Evolutionary conservation across 2,888 invertebrate species (phyloP).

Genomic region (Empis livida): DNA sequence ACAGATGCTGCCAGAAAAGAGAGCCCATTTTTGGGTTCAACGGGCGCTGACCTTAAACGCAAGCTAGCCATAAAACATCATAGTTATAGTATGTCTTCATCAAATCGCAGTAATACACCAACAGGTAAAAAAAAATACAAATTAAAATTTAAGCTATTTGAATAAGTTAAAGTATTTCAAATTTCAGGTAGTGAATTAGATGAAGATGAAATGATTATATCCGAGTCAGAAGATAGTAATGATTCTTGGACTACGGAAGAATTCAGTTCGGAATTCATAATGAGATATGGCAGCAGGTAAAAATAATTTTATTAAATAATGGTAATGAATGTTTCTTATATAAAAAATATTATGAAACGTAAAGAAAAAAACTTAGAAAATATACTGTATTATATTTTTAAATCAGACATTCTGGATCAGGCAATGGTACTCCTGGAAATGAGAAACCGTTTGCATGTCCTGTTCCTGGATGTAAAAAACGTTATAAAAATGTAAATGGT

Average conservation of each 20-base stretch:
- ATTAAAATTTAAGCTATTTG: no score
- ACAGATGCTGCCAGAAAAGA: constrained; percentile 57
- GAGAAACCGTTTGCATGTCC: constrained; percentile 78
- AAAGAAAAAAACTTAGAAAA: background rate
- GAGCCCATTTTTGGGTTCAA: constrained; percentile 26
- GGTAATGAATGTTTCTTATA: background rate
- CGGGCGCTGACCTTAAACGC: constrained; percentile 34
- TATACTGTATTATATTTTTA: background rate
- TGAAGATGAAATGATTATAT: constrained; percentile 53
- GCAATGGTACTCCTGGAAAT: constrained; percentile 37
- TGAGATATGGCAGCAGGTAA: constrained; percentile 57
- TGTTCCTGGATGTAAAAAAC: constrained; percentile 74
- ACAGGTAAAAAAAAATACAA: no score
- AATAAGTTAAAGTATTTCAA: background rate
- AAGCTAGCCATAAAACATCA: constrained; percentile 40
- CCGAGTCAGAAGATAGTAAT: constrained; percentile 68
- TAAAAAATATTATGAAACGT: no score
- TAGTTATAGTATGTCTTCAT: constrained; percentile 47
- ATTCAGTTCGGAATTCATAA: constrained; percentile 64
- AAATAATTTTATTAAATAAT: constrained; percentile 6
- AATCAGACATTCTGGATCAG: constrained; percentile 37
- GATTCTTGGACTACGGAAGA: constrained; percentile 72
- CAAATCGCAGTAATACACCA: constrained; percentile 50
- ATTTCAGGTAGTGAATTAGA: constrained; percentile 54
- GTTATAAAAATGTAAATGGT: constrained; percentile 79